These are phyloP conservation scores for Drosophila burlai DNA, from an alignment of 1,140 invertebrate genomes.

Conservation along the genomic window DNA sequence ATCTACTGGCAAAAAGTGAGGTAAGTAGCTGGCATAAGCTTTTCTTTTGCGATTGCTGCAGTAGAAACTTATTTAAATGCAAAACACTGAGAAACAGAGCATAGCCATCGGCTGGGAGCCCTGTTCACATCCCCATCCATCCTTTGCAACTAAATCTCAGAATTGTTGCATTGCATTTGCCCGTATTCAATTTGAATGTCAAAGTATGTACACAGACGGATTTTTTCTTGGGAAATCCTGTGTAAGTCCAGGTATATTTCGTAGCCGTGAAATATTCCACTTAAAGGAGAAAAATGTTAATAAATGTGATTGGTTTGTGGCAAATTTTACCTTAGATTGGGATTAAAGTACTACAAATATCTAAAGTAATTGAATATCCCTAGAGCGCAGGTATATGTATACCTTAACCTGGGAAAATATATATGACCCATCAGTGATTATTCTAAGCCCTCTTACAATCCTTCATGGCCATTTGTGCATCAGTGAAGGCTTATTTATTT, in stretches of 20 bases:
- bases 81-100: constrained; percentile 52
- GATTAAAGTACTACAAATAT: neutral
- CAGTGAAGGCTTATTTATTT: constrained; percentile 64
- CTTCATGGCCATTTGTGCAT: constrained; percentile 16
- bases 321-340: neutral
- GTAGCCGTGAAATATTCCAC: neutral
- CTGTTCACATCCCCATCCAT: constrained; percentile 16
- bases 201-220: constrained; percentile 41
- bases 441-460: neutral
- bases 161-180: constrained; percentile 33
- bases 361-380: neutral
- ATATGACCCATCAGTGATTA: constrained; percentile 1
- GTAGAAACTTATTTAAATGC: constrained; percentile 64
- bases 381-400: neutral
- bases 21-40: constrained; percentile 52
- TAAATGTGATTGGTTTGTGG: constrained; percentile 1
- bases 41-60: constrained; percentile 18
- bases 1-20: constrained; percentile 20
- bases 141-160: constrained; percentile 37
- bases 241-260: constrained; percentile 19
- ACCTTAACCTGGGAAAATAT: neutral
- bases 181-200: constrained; percentile 54
- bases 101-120: constrained; percentile 16
- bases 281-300: constrained; percentile 1
- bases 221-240: neutral